Percentiles rank a stretch among this genome's conserved stretches.
phyloP scores from a whole-genome alignment of 2,888 invertebrate species.

The Bombylius major region DNA sequence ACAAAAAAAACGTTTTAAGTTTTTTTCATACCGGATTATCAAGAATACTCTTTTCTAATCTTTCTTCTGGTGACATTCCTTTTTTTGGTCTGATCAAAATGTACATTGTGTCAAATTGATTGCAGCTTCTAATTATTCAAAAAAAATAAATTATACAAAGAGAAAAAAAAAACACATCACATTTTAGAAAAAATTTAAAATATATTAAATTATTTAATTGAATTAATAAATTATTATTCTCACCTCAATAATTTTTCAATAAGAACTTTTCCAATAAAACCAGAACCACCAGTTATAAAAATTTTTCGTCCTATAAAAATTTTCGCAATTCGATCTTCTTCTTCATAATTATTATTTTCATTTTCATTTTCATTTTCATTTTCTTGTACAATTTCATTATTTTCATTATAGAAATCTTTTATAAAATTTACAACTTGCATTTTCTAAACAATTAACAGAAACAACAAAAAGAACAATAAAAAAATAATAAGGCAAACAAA shows the following conservation, averaged over 20 bases:
- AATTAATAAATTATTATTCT: neutral
- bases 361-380: too few species aligned
- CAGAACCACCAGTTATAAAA: conserved; percentile 9
- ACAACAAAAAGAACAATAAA: too few species aligned
- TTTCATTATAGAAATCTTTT: too few species aligned
- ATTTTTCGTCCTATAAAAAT: conserved; percentile 6
- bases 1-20: too few species aligned
- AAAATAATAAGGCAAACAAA: too few species aligned
- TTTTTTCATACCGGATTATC: conserved; percentile 51
- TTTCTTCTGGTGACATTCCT: conserved; percentile 56
- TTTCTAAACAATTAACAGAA: too few species aligned
- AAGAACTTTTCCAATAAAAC: neutral
- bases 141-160: neutral
- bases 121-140: conserved; percentile 40
- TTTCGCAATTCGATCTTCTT: conserved; percentile 13
- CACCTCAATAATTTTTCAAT: neutral
- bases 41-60: conserved; percentile 56
- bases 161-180: neutral
- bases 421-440: too few species aligned
- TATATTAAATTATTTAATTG: too few species aligned
- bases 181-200: too few species aligned
- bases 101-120: conserved; percentile 57
- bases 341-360: neutral
- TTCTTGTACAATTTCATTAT: too few species aligned
- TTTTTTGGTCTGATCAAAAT: conserved; percentile 66